phyloP scores from a whole-genome alignment of 2,797 vertebrate genomes.

The Phalloptychus januarius region DNA sequence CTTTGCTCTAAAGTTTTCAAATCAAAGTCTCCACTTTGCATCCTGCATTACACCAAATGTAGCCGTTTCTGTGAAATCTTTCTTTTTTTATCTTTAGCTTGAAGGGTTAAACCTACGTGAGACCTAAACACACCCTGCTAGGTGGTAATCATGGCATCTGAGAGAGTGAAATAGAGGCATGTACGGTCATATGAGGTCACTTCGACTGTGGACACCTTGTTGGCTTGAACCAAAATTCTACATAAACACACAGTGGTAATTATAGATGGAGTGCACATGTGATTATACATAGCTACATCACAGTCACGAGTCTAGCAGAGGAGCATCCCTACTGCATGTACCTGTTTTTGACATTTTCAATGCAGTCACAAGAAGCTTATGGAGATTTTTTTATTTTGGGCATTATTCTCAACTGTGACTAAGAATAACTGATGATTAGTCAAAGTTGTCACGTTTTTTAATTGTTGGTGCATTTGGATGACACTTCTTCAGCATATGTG shows the following conservation, averaged over 20 bases:
- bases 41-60: background rate
- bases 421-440: background rate
- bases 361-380: slow-evolving; percentile 19
- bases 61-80: slow-evolving; percentile 3
- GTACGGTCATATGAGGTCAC: slow-evolving; percentile 10
- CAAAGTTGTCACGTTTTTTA: background rate
- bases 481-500: no score
- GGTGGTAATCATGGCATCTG: slow-evolving; percentile 13
- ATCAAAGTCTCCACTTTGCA: background rate
- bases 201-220: background rate
- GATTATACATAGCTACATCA: background rate
- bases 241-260: background rate
- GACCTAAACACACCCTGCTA: slow-evolving; percentile 1
- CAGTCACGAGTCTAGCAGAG: slow-evolving; percentile 18
- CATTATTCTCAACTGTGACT: background rate
- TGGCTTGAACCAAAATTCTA: background rate
- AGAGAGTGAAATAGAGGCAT: slow-evolving; percentile 3
- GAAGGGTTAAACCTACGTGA: slow-evolving; percentile 1
- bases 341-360: slow-evolving; percentile 10
- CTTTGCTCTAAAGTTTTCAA: background rate
- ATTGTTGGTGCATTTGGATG: background rate
- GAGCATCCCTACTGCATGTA: slow-evolving; percentile 8
- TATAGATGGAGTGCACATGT: background rate
- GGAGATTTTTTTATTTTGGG: background rate
- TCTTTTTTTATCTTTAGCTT: background rate